Evolutionary conservation across 2,113 vertebrate genomes (phyloP).

Genomic region (Macaca nemestrina): DNA sequence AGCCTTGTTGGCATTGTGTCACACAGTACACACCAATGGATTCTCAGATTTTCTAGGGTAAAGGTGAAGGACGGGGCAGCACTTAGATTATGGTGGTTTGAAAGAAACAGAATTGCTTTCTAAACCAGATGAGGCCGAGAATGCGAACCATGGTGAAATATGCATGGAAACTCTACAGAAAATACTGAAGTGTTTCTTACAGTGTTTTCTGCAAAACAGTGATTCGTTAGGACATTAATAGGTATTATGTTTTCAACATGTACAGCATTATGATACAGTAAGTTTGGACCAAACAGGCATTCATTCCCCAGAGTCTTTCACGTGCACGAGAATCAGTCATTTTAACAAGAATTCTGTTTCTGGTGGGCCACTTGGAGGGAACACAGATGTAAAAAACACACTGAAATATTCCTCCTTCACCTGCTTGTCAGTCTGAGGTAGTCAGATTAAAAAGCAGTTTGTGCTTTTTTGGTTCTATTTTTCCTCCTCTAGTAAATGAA

Average conservation of each 20-base stretch:
- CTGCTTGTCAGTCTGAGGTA: neutral
- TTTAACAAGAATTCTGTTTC: neutral
- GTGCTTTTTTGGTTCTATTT: conserved; percentile 34
- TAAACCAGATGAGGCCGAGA: neutral
- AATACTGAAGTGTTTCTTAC: neutral
- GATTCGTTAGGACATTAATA: neutral
- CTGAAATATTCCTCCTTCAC: neutral
- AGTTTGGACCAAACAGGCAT: neutral
- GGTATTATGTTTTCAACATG: neutral
- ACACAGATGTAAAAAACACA: neutral
- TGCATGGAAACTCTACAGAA: neutral
- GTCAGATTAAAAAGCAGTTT: too few relatives aligned
- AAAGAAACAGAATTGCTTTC: neutral
- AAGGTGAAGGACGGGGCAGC: neutral
- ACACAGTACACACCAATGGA: neutral
- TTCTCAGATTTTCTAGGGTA: neutral
- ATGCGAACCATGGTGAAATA: neutral
- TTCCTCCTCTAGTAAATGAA: neutral
- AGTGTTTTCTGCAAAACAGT: neutral
- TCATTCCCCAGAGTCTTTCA: neutral
- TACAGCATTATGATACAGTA: neutral
- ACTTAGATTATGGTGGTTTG: neutral
- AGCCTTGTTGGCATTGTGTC: neutral
- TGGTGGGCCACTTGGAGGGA: neutral
- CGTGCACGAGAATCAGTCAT: neutral